These are phyloP conservation scores for Drosophila phalerata DNA, from an alignment of 2,888 invertebrate species.

Conservation along the genomic window DNA sequence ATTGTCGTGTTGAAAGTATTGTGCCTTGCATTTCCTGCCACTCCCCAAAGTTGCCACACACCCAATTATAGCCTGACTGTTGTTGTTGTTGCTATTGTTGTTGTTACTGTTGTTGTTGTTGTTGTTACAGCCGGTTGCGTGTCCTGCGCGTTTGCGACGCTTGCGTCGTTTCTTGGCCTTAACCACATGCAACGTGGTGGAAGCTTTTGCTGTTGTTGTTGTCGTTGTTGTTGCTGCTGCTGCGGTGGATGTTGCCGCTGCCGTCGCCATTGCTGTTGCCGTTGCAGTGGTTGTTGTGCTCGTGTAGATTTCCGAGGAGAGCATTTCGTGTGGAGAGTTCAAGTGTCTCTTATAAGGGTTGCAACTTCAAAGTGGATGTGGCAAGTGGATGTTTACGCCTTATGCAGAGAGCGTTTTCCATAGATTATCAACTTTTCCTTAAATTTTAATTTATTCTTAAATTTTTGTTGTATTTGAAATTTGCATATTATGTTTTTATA, in stretches of 20 bases:
- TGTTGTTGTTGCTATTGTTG: constrained; percentile 14
- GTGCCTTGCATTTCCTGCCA: constrained; percentile 73
- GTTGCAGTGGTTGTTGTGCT: constrained; percentile 52
- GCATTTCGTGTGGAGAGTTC: constrained; percentile 61
- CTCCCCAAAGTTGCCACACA: constrained; percentile 12
- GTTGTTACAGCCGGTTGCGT: constrained; percentile 41
- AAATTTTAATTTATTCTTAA: constrained; percentile 7
- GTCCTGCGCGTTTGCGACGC: constrained; percentile 69
- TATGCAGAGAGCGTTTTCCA: constrained; percentile 5
- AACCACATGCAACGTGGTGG: constrained; percentile 54
- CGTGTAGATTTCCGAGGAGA: constrained; percentile 72
- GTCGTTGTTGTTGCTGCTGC: constrained; percentile 31
- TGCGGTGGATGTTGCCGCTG: constrained; percentile 38
- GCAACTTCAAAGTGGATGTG: constrained; percentile 7
- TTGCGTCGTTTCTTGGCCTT: constrained; percentile 73
- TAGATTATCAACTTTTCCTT: neutral
- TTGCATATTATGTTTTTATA: constrained; percentile 8
- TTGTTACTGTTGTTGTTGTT: constrained; percentile 5
- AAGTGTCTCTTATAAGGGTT: constrained; percentile 22
- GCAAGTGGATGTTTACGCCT: constrained; percentile 3
- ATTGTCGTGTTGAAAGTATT: constrained; percentile 84
- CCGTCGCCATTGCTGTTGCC: constrained; percentile 45
- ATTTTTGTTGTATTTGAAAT: constrained; percentile 5
- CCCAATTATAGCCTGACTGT: constrained; percentile 12
- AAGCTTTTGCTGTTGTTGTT: constrained; percentile 49